Conservation (phyloP, 2,797 vertebrate genomes). For the Alca torda region DNA sequence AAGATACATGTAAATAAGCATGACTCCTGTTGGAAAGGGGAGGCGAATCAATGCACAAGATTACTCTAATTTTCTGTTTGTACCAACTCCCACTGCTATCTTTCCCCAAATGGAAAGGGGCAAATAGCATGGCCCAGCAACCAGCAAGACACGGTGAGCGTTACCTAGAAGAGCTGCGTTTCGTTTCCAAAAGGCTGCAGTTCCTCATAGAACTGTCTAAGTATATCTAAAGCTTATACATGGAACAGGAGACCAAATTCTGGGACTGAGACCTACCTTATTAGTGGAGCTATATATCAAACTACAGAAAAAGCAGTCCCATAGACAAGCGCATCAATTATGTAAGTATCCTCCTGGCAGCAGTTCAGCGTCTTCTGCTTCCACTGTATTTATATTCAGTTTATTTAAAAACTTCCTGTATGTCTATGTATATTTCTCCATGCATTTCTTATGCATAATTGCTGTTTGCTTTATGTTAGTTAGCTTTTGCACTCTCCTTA, state of each 20-base stretch:
- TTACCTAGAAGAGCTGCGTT: background rate
- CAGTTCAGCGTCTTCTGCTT: constrained; percentile 8
- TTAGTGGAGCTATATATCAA: constrained; percentile 32
- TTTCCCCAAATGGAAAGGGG: background rate
- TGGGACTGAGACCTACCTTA: background rate
- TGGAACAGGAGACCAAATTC: background rate
- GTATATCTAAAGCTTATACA: background rate
- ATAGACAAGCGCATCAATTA: constrained; percentile 22
- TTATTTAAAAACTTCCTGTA: constrained; percentile 23
- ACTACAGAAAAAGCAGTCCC: background rate
- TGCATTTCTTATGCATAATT: background rate
- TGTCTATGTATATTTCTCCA: background rate
- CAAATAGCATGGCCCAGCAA: background rate
- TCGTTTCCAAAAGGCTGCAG: background rate
- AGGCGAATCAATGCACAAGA: background rate
- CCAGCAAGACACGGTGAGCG: rapidly evolving
- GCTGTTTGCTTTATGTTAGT: background rate
- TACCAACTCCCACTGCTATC: background rate
- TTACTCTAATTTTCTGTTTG: background rate
- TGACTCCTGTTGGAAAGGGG: background rate
- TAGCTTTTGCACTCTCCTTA: background rate
- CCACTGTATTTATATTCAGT: constrained; percentile 15
- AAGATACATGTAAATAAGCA: background rate
- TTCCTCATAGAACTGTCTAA: background rate
- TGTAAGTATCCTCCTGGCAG: constrained; percentile 28